phyloP scores from a whole-genome alignment of 1,140 invertebrate species.

The Drosophila biarmipes region DNA sequence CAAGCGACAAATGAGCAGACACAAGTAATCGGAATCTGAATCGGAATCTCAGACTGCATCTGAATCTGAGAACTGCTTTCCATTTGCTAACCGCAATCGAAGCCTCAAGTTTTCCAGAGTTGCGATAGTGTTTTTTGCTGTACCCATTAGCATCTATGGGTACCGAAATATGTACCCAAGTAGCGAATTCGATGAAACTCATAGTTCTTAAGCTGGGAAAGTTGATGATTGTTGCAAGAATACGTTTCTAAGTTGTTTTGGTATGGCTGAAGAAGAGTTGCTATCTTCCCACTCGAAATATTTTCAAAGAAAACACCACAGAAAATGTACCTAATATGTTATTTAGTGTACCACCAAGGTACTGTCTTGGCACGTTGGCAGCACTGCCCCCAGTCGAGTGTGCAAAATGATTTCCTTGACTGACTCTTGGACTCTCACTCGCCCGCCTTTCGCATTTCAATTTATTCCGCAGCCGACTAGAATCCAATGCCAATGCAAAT shows the following conservation, averaged over 20 bases:
- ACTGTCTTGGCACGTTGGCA: background rate
- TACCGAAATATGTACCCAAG: no score
- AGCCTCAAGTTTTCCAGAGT: conserved; percentile 10
- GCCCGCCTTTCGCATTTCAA: conserved; percentile 43
- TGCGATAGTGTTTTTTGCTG: background rate
- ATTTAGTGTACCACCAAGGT: no score
- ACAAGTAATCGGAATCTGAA: conserved; percentile 13
- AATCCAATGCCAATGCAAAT: conserved; percentile 57
- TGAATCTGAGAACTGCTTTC: conserved; percentile 25
- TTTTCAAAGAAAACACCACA: no score
- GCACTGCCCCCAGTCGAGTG: conserved; percentile 58
- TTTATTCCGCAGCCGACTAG: conserved; percentile 49
- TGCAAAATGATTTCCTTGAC: conserved; percentile 69
- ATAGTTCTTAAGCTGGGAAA: no score
- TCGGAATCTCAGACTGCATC: background rate
- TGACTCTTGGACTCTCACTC: conserved; percentile 33
- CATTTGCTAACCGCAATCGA: conserved; percentile 55
- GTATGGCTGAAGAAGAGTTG: no score
- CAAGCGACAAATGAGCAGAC: conserved; percentile 78
- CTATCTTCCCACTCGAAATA: no score
- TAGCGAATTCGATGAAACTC: no score
- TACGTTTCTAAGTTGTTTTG: no score
- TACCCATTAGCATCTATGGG: background rate
- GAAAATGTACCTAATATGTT: no score
- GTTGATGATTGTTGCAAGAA: no score